A percentile compares a stretch with the other conserved stretches of the same genome.
phyloP scores from a whole-genome alignment of 2,113 vertebrate species.

The Scolopax mira region DNA sequence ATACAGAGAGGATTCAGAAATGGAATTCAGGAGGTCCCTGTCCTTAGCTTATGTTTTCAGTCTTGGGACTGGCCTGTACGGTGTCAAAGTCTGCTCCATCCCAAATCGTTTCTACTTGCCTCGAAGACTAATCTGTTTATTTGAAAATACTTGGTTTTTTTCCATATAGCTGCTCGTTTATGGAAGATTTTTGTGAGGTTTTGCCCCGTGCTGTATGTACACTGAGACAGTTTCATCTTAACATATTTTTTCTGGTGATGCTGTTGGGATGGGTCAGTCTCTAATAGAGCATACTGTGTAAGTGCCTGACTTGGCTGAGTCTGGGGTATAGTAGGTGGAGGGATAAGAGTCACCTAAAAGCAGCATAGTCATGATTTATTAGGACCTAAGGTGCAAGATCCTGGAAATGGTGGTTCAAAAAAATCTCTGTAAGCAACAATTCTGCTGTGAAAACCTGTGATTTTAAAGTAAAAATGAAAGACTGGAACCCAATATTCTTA shows the following conservation, averaged over 20 bases:
- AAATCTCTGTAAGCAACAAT: neutral
- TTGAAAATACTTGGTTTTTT: neutral
- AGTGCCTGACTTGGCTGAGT: neutral
- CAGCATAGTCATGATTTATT: neutral
- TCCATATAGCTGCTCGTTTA: neutral
- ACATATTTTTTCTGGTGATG: neutral
- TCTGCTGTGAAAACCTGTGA: neutral
- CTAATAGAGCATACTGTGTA: rapidly evolving
- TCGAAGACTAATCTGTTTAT: neutral
- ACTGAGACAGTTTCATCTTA: neutral
- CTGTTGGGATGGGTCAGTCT: rapidly evolving
- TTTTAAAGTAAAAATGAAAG: neutral
- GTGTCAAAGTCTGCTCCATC: neutral
- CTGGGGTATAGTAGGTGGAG: neutral
- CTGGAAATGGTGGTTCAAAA: neutral
- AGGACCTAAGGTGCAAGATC: neutral
- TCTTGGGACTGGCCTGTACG: neutral
- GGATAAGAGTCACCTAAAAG: neutral
- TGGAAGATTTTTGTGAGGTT: neutral
- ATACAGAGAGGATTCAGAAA: neutral
- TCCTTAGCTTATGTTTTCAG: neutral
- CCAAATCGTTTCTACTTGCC: neutral
- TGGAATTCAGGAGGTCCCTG: neutral
- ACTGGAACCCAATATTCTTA: neutral
- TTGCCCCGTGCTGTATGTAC: neutral